Base-by-base conservation (phyloP, 2,113 vertebrate genomes). In the Marmota monax region DNA sequence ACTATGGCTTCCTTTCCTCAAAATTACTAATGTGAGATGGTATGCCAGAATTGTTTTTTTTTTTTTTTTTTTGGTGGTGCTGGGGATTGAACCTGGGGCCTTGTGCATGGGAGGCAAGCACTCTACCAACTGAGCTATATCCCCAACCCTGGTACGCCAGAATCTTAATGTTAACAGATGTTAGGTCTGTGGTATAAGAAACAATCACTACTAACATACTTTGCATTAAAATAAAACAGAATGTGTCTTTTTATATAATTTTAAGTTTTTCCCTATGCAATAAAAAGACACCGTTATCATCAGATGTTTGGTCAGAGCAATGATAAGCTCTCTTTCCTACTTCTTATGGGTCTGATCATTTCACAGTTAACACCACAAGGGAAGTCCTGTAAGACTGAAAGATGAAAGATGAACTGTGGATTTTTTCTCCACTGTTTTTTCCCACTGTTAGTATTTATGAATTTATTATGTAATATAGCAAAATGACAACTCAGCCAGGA, bases 141-240 rank as follows among this genome's bases (percentile, higher is more conserved):
- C 48, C 12, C 48, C 48, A 51, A 2, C 48, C 48, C 48, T 22
- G 2, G 12, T 70, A 22, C 27, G 82, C 84, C 94, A 88, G 84
- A 63, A 45, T 67, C 77, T 83, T 51, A 96, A 45, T 92, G 53
- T 80, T 86, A 92, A 76, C 94, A 95, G 96, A 95, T 96, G 82
- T 51, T 48, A 37, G 37, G 56, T 78, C 86, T 34, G 45, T 32
- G 45, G 34, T 34, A 11, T 74, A 70, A 85, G 72, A 95, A 88
- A 95, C 90, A 92, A 83, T 72, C 73, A 80, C 84, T 97, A 84
- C 37, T 77, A 92, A 95, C 84, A 95, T 9, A 74, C 84, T 94
- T 88, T 84, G 34, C 48, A 69, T 56, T 61, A 80, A 88, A 82
- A 37, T 76, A 78, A 96, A 88, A 92, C 72, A 51, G 12, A 58